Evolutionary conservation across 2,888 invertebrate genomes (phyloP).

Genomic region (Microctonus brassicae): DNA sequence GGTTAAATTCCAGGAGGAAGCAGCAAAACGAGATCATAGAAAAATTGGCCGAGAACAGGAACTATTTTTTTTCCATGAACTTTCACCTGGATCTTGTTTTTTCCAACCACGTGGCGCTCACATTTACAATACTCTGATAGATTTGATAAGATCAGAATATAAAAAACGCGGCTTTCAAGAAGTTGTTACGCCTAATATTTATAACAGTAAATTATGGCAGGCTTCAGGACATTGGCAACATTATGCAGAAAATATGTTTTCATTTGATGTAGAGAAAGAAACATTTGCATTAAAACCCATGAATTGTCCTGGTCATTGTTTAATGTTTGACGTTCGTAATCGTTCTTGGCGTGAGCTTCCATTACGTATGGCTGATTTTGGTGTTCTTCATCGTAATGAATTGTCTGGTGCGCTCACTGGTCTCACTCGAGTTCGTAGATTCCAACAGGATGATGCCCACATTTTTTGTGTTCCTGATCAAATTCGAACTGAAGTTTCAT

Average conservation of each 20-base stretch:
- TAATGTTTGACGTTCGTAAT: constrained; percentile 71
- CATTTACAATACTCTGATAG: constrained; percentile 94
- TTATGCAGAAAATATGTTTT: constrained; percentile 97
- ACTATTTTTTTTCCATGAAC: constrained; percentile 97
- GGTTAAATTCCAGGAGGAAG: constrained; percentile 97
- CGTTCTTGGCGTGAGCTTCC: constrained; percentile 97
- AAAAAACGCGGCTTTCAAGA: constrained; percentile 93
- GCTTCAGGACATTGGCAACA: constrained; percentile 99
- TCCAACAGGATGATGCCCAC: constrained; percentile 99
- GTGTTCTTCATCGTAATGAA: constrained; percentile 97
- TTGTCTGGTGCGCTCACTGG: constrained; percentile 95
- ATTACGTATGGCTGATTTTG: constrained; percentile 95
- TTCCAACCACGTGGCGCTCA: constrained; percentile 97
- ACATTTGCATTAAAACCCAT: constrained; percentile 97
- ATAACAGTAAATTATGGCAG: constrained; percentile 96
- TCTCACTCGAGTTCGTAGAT: constrained; percentile 94
- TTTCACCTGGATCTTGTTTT: constrained; percentile 98
- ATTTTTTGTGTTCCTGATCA: constrained; percentile 95
- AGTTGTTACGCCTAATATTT: constrained; percentile 96
- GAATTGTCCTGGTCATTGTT: constrained; percentile 99
- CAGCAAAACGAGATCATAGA: constrained; percentile 95
- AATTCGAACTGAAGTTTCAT: constrained; percentile 86
- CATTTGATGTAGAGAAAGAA: constrained; percentile 96
- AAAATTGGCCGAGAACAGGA: constrained; percentile 97
- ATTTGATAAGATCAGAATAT: constrained; percentile 89